Conservation (phyloP, 2,797 vertebrate species). For the Microctenopoma steveboyesi region DNA sequence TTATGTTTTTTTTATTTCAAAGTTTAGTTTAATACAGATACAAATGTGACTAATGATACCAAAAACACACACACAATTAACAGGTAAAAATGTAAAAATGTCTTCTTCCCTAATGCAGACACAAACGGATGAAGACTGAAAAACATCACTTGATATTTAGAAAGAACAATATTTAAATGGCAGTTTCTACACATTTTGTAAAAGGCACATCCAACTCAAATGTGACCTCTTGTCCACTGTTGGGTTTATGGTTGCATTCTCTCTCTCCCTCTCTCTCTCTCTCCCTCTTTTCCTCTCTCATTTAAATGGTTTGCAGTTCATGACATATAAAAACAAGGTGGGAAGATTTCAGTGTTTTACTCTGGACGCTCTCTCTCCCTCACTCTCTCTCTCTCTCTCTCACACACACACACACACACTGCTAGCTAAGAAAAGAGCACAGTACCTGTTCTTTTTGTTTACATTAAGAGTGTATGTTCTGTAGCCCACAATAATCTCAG, state of each 20-base stretch:
- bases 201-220: constrained; percentile 77
- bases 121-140: constrained; percentile 30
- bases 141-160: constrained; percentile 37
- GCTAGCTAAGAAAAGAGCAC: constrained; percentile 16
- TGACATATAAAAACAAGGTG: constrained; percentile 43
- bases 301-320: constrained; percentile 47
- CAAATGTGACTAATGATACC: constrained; percentile 62
- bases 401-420: constrained; percentile 22
- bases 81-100: constrained; percentile 60
- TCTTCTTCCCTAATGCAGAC: constrained; percentile 16
- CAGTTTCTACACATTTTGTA: constrained; percentile 58
- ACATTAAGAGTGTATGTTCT: constrained; percentile 20
- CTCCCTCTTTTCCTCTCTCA: constrained; percentile 17
- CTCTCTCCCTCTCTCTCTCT: not conserved
- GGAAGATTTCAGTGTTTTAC: constrained; percentile 19
- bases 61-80: constrained; percentile 45
- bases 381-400: constrained; percentile 16
- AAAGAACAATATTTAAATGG: constrained; percentile 58
- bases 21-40: constrained; percentile 58
- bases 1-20: constrained; percentile 61
- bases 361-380: not conserved
- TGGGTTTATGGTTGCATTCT: constrained; percentile 27
- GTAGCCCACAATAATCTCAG: constrained; percentile 38
- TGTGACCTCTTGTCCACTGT: constrained; percentile 56
- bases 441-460: constrained; percentile 24